Evolutionary conservation across 2,797 vertebrate genomes (phyloP), one percentile per base, ranked within the genome.

Genomic region (Platalea minor): DNA sequence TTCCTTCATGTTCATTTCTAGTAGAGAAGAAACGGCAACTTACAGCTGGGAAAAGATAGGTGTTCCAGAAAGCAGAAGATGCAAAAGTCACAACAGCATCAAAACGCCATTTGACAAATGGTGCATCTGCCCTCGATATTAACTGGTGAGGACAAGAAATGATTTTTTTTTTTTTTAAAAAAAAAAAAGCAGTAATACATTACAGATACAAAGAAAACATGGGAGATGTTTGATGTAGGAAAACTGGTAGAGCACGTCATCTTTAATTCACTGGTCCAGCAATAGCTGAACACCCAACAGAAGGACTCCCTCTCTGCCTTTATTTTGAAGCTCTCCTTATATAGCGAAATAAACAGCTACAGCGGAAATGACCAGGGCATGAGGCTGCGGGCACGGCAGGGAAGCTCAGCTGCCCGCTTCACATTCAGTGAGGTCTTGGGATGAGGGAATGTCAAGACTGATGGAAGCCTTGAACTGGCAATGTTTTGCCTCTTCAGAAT

Each of bases 1-100:
- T 99, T 13, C 99, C 99, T 95, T 99, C 99, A 4, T 99, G 98
- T 89, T 99, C 99, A 4, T 99, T 99, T 70, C 99, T 98, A 93
- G 57, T 15, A 50, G 87, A 76, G 82, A 88, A 87, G 59, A 94
- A 91, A 33, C 31, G 80, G 28, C 28, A 48, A 51, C 33, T 93
- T 24, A 7, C 0, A 35, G 13, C 13, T 59, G 72, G 70, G 64
- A 67, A 50, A 53, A 74, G 33, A 48, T 0, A 25, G 2, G 11
- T 28, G 20, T 68, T 94, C 13, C 46, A 56, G 35, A 85, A 83
- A 43, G 54, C 45, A 72, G 26, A 65, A 87, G 24, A 53, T 35
- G 25, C 9, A 23, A 12, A 28, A 28, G 35, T 53, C 51, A 59
- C 23, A 31, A 65, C 5, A 56, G 70, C 63, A 85, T 51, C 24